phyloP scores from a whole-genome alignment of 2,113 vertebrate species.

The Lycaon pictus region DNA sequence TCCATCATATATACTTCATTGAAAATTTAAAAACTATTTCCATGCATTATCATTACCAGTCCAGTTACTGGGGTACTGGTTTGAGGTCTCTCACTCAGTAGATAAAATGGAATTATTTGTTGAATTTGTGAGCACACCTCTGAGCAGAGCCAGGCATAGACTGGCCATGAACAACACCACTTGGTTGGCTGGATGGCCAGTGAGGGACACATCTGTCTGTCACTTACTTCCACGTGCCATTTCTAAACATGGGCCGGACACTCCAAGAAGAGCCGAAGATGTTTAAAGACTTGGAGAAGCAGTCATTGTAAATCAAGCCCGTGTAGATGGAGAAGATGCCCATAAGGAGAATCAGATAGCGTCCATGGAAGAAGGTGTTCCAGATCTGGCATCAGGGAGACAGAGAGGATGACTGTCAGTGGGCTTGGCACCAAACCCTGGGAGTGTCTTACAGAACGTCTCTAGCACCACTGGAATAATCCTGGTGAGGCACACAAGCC shows the following conservation, averaged over 20 bases:
- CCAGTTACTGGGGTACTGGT: background rate
- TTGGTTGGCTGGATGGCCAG: background rate
- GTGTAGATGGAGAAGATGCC: slow-evolving; percentile 98
- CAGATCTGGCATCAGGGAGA: slow-evolving; percentile 91
- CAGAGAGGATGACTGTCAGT: background rate
- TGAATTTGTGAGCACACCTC: background rate
- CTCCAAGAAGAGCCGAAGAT: slow-evolving; percentile 98
- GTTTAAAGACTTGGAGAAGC: slow-evolving; percentile 97
- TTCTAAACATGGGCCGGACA: slow-evolving; percentile 94
- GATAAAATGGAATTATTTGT: background rate
- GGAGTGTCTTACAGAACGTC: accelerated
- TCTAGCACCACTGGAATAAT: background rate
- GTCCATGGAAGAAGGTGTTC: slow-evolving; percentile 94
- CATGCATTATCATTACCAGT: background rate
- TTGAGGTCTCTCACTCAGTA: background rate
- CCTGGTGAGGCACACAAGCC: background rate
- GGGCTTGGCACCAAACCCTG: background rate
- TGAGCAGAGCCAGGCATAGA: background rate
- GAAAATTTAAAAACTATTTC: background rate
- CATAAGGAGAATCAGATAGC: slow-evolving; percentile 98
- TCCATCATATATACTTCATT: background rate
- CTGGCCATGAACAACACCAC: no score
- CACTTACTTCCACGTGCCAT: slow-evolving; percentile 95
- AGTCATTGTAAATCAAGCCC: slow-evolving; percentile 98
- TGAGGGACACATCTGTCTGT: background rate